phyloP scores from a whole-genome alignment of 2,888 invertebrate species.

The Drosophila meridiana region DNA sequence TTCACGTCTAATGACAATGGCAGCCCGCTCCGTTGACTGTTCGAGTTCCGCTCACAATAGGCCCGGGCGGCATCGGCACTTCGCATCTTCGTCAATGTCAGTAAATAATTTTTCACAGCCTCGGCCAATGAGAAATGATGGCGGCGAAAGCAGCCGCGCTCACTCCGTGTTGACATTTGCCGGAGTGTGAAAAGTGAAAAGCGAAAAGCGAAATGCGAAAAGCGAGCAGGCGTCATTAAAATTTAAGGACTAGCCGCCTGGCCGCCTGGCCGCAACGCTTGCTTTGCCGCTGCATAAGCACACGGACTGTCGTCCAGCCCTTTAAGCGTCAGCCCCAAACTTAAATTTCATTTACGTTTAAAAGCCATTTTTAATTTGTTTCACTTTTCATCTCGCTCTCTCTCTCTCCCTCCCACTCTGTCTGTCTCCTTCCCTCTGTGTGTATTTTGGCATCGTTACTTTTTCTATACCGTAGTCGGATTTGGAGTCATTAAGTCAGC shows the following conservation, averaged over 20 bases:
- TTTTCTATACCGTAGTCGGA: constrained; percentile 43
- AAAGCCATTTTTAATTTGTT: constrained; percentile 68
- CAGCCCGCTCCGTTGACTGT: background rate
- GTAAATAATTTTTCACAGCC: constrained; percentile 47
- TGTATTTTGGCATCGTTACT: constrained; percentile 19
- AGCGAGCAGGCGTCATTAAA: constrained; percentile 43
- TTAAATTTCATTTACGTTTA: constrained; percentile 58
- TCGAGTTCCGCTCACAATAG: constrained; percentile 22
- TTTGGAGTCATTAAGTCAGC: constrained; percentile 73
- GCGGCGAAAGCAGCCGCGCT: constrained; percentile 13
- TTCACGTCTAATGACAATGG: constrained; percentile 14
- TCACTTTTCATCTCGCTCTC: constrained; percentile 33
- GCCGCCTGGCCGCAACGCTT: constrained; percentile 2
- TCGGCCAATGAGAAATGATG: constrained; percentile 36
- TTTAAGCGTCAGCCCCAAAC: constrained; percentile 19
- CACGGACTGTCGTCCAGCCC: background rate
- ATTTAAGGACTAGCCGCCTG: constrained; percentile 25
- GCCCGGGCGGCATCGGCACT: constrained; percentile 2
- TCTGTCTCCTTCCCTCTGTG: background rate
- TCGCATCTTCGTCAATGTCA: constrained; percentile 59
- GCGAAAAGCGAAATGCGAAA: background rate
- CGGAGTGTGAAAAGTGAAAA: constrained; percentile 32
- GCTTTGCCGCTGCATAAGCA: constrained; percentile 28
- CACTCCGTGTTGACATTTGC: constrained; percentile 41
- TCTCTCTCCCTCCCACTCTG: background rate